Conservation (phyloP, 1,140 invertebrate genomes). For the Neodiprion pinetum region DNA sequence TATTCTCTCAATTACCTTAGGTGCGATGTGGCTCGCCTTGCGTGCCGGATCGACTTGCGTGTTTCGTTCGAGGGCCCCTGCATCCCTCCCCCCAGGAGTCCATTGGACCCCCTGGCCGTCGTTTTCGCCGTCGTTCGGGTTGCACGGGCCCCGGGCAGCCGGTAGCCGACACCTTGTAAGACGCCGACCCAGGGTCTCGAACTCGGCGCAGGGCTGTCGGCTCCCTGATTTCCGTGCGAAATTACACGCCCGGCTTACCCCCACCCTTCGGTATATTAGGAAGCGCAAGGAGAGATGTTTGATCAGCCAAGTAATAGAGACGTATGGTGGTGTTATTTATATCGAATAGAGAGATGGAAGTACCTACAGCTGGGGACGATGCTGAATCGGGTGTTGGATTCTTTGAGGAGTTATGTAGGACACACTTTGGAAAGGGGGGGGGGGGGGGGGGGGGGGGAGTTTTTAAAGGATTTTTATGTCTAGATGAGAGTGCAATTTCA, state of each 20-base stretch:
- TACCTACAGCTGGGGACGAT: too few species aligned
- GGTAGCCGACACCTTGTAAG: conserved; percentile 1
- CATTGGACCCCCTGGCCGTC: conserved; percentile 1
- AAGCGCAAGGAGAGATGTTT: not conserved
- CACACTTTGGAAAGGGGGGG: too few species aligned
- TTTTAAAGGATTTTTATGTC: too few species aligned
- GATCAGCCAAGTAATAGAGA: conserved; percentile 5
- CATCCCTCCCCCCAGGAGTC: not conserved
- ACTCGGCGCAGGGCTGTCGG: not conserved
- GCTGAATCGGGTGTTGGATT: too few species aligned
- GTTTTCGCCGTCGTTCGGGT: not conserved
- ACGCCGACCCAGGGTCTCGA: not conserved
- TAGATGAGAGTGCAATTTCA: too few species aligned
- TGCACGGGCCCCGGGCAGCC: conserved; percentile 2
- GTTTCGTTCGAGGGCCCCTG: not conserved
- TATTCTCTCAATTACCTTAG: conserved; percentile 1
- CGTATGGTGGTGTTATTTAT: not conserved
- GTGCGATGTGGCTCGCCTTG: conserved; percentile 1
- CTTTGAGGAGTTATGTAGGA: too few species aligned
- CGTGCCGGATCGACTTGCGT: conserved; percentile 6
- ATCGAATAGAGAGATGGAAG: too few species aligned
- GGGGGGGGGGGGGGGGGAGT: too few species aligned
- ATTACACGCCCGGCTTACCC: not conserved
- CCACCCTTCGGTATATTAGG: not conserved
- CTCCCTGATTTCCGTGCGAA: conserved; percentile 4